These are phyloP conservation scores for Eulemur mongoz DNA, from an alignment of 2,797 vertebrate species.

Conservation along the genomic window DNA sequence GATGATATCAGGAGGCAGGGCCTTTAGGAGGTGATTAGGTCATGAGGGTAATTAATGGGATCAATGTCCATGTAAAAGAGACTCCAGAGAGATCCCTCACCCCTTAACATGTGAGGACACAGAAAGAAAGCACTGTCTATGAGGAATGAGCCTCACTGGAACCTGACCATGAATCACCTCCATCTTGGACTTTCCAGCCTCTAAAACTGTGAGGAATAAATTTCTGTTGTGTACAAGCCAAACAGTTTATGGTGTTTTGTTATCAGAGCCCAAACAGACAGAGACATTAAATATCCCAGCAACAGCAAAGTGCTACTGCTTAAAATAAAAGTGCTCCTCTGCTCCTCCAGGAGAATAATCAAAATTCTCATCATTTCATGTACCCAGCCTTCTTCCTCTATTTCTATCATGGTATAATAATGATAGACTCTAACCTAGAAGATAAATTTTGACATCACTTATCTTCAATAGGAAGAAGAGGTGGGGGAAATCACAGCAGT, in stretches of 20 bases:
- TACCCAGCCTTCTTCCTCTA: background rate
- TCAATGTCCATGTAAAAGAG: background rate
- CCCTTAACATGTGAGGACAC: background rate
- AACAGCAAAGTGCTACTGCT: background rate
- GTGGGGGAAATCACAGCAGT: background rate
- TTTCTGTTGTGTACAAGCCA: background rate
- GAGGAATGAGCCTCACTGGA: background rate
- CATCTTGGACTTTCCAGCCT: background rate
- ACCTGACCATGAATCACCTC: accelerated
- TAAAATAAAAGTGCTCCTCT: background rate
- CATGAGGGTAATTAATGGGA: background rate
- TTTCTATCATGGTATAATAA: background rate
- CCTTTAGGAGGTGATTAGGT: background rate
- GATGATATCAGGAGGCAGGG: background rate
- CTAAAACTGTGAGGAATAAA: background rate
- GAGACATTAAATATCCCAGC: background rate
- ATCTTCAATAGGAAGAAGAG: background rate
- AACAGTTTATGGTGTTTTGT: background rate
- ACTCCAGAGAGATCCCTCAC: background rate
- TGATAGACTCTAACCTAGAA: background rate
- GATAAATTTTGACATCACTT: background rate
- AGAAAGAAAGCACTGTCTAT: background rate
- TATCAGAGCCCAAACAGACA: background rate
- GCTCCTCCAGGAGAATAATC: background rate
- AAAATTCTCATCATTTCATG: background rate